Evolutionary conservation across 1,140 invertebrate genomes (phyloP).

Genomic region (Harlomillsia oculata): DNA sequence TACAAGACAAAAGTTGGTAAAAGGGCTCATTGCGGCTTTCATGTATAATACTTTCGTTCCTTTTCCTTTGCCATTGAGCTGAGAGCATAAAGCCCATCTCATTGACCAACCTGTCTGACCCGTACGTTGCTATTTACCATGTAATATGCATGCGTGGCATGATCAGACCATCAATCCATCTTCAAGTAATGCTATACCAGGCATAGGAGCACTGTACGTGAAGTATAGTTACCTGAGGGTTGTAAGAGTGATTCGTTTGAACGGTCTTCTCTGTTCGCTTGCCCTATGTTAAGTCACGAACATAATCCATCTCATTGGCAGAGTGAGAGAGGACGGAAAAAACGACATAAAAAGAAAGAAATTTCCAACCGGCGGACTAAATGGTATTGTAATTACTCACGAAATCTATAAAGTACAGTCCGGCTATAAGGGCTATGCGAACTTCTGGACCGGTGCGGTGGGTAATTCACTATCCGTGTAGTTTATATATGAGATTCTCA

Average conservation of each 20-base stretch:
- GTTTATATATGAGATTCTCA: too few species aligned
- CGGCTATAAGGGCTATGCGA: too few species aligned
- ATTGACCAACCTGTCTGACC: constrained; percentile 11
- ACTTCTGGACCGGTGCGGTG: too few species aligned
- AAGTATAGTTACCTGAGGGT: neutral
- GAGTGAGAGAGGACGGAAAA: constrained; percentile 10
- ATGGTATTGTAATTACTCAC: constrained; percentile 24
- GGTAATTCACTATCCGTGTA: too few species aligned
- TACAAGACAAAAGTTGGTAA: neutral
- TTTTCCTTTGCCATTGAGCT: too few species aligned
- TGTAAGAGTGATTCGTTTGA: neutral
- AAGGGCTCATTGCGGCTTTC: neutral
- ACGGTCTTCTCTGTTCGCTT: constrained; percentile 11
- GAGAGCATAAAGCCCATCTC: too few species aligned
- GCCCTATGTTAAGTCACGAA: constrained; percentile 27
- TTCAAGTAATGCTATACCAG: constrained; percentile 1
- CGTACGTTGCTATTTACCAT: constrained; percentile 21
- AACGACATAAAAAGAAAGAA: constrained; percentile 11
- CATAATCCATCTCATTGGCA: constrained; percentile 23
- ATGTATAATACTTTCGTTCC: too few species aligned
- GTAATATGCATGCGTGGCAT: constrained; percentile 25
- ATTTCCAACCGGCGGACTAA: constrained; percentile 10
- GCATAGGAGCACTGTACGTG: neutral
- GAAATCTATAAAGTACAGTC: constrained; percentile 19
- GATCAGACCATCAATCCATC: constrained; percentile 22